Base-by-base conservation (phyloP, 2,888 invertebrate species). In the Slavum lentiscoides region DNA sequence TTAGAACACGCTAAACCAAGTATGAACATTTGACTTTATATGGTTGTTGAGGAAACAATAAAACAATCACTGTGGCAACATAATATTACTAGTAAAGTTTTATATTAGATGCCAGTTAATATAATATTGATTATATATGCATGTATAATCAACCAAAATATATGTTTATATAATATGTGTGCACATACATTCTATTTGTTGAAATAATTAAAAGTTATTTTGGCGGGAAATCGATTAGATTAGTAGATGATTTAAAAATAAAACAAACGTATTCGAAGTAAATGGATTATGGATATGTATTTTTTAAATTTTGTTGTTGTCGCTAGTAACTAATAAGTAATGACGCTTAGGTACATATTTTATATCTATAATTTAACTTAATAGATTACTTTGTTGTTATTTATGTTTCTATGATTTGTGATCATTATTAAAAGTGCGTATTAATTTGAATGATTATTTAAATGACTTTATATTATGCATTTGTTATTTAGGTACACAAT, bases 401-500 rank as follows among this genome's bases (percentile, higher is more conserved):
- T 62, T n/a, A 13, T 53, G 30, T 30, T 30, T 30, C 30, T 69
- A 49, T 76, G 8, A 55, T 58, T 66, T 66, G 1, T 21, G 0
- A 62, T 19, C n/a, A 19, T 64, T 53, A 73, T 37, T 55, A 13
- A 23, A 74, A 23, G n/a, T 37, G 19, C 19, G 13, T 61, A 23
- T 39, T 58, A 75, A 49, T 67, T 58, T 55, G 9, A 43, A 30
- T 30, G 1, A 43, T 43, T 43, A 43, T 43, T 43, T 43, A 13
- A 4, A 43, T 58, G n/a, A 58, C 61, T 69, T 53, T 43, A 58
- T n/a, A 59, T 59, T 13, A 2, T 68, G 0, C 39, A 11, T 23
- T 74, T 4, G 4, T 30, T 58, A 37, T 68, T 66, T 64, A 73
- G 67, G 30, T 23, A 19, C 23, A 55, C 43, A 74, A 66, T 87